Evolutionary conservation across 2,888 invertebrate species (phyloP), one percentile per base, ranked within the genome.

Genomic region (Oeneis ivallda): DNA sequence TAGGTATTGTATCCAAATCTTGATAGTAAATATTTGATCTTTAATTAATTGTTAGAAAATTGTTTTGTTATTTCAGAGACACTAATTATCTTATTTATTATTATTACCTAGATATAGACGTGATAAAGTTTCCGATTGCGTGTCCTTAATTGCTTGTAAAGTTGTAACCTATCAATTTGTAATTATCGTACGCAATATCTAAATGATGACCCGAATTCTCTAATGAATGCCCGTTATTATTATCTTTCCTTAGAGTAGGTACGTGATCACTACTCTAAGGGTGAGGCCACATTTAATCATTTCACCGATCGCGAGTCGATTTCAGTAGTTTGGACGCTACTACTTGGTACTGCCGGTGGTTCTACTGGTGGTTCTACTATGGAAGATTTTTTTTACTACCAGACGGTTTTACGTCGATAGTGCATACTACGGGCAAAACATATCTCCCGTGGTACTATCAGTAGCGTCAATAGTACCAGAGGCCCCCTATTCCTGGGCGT

Each of bases 91-190:
- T n/a, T n/a, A n/a, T n/a, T n/a, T n/a, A n/a, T n/a, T n/a, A n/a
- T n/a, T 49, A 49, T 37, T 34, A n/a, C n/a, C n/a, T n/a, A n/a
- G n/a, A n/a, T n/a, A n/a, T n/a, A n/a, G n/a, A n/a, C n/a, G n/a
- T n/a, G n/a, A n/a, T n/a, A n/a, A n/a, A n/a, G n/a, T n/a, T n/a
- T n/a, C n/a, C n/a, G n/a, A n/a, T n/a, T n/a, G n/a, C n/a, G n/a
- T n/a, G n/a, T n/a, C n/a, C n/a, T 54, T 70, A 74, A 74, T 72
- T 71, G 54, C 64, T 64, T 59, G 53, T 62, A 64, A 67, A 53
- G 62, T 64, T 59, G 53, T 62, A 64, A 67, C 65, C 69, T 64
- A 72, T 72, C 64, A 71, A 72, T 71, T 66, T 71, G 67, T 72
- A 68, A 67, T 72, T 71, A 69, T 68, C n/a, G n/a, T n/a, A 17